These are phyloP conservation scores for Tenthredo livida DNA, from an alignment of 2,888 invertebrate species.

Conservation along the genomic window DNA sequence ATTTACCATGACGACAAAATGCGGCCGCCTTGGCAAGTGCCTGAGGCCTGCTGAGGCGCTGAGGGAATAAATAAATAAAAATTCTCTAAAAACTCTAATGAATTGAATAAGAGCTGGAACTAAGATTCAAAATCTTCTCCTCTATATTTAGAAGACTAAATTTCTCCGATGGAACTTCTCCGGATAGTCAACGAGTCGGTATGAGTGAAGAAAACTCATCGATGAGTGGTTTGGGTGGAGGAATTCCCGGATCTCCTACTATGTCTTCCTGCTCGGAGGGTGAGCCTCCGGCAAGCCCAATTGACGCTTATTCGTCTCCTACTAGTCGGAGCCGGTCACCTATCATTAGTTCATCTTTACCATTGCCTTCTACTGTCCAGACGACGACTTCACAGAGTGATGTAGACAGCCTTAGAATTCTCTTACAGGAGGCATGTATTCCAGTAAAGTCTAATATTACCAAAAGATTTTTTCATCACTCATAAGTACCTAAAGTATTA, in stretches of 20 bases:
- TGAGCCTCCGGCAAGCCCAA: constrained; percentile 74
- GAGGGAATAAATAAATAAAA: constrained; percentile 63
- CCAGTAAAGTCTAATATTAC: constrained; percentile 31
- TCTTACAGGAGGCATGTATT: constrained; percentile 87
- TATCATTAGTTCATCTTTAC: constrained; percentile 75
- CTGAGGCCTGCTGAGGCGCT: constrained; percentile 70
- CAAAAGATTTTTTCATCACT: constrained; percentile 11
- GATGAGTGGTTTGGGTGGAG: constrained; percentile 65
- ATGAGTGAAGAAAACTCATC: constrained; percentile 67
- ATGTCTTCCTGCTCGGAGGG: constrained; percentile 76
- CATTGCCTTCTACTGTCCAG: constrained; percentile 78
- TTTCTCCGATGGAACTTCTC: constrained; percentile 72
- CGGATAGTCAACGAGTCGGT: constrained; percentile 68
- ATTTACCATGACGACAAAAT: constrained; percentile 70
- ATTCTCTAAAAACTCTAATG: background rate
- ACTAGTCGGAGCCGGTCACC: constrained; percentile 74
- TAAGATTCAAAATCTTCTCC: background rate
- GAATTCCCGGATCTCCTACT: constrained; percentile 73
- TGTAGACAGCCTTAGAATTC: constrained; percentile 86
- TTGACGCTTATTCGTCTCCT: constrained; percentile 72
- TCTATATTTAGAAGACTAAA: constrained; percentile 68
- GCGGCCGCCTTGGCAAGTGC: constrained; percentile 70
- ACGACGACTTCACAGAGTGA: constrained; percentile 79
- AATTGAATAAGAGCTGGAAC: background rate
- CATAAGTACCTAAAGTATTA: background rate